A percentile compares a stretch with the other conserved stretches of the same genome.
Conservation (phyloP, 2,797 vertebrate species). For the Pampus argenteus region DNA sequence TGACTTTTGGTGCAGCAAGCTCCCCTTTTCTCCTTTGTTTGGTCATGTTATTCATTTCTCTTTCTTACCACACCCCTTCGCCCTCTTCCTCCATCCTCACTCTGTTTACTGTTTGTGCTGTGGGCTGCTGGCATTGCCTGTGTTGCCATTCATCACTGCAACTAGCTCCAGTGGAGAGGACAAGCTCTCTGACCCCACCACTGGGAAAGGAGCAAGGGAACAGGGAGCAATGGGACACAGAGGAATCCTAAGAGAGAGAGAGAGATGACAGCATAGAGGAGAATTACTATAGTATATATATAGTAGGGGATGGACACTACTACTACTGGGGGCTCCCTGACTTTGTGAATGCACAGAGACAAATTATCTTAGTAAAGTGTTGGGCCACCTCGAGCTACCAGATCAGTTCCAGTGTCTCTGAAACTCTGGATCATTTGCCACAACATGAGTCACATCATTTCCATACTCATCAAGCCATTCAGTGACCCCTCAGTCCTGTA, state of each 20-base stretch:
- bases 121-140: constrained; percentile 61
- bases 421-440: background rate
- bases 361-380: background rate
- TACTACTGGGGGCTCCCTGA: background rate
- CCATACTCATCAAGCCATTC: background rate
- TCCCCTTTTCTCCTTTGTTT: constrained; percentile 38
- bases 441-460: background rate
- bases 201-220: constrained; percentile 61
- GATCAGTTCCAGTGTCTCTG: background rate
- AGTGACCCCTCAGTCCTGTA: background rate
- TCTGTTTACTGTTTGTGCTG: constrained; percentile 67
- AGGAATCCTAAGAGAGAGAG: constrained; percentile 3
- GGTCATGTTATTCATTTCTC: constrained; percentile 53
- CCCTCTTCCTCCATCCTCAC: constrained; percentile 54
- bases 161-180: constrained; percentile 72
- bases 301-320: background rate
- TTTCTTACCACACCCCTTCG: constrained; percentile 57
- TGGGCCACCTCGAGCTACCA: background rate
- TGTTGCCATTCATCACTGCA: constrained; percentile 72
- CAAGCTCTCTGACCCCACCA: constrained; percentile 67
- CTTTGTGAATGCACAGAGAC: background rate
- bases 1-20: constrained; percentile 50
- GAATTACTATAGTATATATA: constrained; percentile 8
- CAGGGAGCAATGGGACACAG: constrained; percentile 3
- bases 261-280: background rate